These are phyloP conservation scores for Aphrophora alni DNA, from an alignment of 2,888 invertebrate species.

Conservation along the genomic window DNA sequence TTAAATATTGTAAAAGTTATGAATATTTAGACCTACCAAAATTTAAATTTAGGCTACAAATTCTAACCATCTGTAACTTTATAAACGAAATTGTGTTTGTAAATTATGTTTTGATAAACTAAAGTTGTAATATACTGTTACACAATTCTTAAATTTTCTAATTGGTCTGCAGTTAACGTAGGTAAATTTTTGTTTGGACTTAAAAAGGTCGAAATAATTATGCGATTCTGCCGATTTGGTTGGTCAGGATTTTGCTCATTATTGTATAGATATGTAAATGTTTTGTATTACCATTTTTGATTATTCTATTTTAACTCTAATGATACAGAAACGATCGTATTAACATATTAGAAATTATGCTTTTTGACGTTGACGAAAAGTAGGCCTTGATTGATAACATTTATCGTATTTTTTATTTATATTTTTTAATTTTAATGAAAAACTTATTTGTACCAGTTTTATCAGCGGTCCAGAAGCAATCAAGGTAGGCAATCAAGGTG, in stretches of 20 bases:
- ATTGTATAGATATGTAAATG: background rate
- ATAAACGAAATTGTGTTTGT: background rate
- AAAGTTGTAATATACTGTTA: background rate
- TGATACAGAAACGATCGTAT: background rate
- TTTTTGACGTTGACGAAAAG: background rate
- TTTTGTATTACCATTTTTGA: background rate
- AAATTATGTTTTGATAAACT: background rate
- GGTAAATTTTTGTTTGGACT: background rate
- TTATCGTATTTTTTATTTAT: background rate
- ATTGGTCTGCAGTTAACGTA: background rate
- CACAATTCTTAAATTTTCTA: background rate
- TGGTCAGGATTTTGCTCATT: background rate
- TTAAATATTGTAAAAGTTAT: background rate
- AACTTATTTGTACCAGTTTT: background rate
- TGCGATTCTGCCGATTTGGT: too few species aligned
- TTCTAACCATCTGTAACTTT: background rate
- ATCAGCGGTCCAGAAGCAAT: too few species aligned
- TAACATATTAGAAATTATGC: background rate
- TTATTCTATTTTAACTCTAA: background rate
- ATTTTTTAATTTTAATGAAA: background rate
- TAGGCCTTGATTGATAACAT: background rate
- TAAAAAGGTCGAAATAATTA: background rate
- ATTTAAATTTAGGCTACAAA: background rate
- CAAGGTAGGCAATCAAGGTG: too few species aligned
- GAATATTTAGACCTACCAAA: background rate